A percentile compares a stretch with the other conserved stretches of the same genome.
Evolutionary conservation across 2,797 vertebrate genomes (phyloP).

Genomic region (Masticophis lateralis): DNA sequence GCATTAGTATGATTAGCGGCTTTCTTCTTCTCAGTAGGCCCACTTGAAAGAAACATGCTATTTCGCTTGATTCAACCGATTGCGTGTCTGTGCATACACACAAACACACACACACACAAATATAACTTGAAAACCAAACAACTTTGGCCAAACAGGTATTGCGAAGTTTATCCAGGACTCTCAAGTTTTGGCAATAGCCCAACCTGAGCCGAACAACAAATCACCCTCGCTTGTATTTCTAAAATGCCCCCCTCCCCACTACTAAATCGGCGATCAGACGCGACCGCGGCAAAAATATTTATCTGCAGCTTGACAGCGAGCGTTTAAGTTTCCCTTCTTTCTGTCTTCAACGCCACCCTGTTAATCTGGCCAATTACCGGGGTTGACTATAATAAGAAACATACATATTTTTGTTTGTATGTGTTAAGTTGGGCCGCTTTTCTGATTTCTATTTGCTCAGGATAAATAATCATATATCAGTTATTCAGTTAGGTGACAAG

Average conservation of each 20-base stretch:
- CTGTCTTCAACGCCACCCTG: slow-evolving; percentile 51
- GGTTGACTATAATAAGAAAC: slow-evolving; percentile 64
- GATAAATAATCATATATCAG: slow-evolving; percentile 83
- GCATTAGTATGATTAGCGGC: background rate
- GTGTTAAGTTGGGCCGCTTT: slow-evolving; percentile 76
- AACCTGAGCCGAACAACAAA: background rate
- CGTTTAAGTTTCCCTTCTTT: slow-evolving; percentile 34
- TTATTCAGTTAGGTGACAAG: slow-evolving; percentile 81
- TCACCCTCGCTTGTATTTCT: background rate
- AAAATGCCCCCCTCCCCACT: background rate
- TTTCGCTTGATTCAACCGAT: background rate
- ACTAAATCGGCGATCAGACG: slow-evolving; percentile 1
- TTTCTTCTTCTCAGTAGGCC: background rate
- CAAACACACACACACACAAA: background rate
- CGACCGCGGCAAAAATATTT: slow-evolving; percentile 21
- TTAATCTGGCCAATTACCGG: slow-evolving; percentile 69
- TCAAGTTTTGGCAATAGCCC: background rate
- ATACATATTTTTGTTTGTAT: slow-evolving; percentile 70
- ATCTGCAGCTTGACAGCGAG: background rate
- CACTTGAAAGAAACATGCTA: background rate
- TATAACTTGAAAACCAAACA: background rate
- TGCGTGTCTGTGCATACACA: background rate
- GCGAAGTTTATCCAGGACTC: background rate
- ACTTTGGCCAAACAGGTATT: background rate
- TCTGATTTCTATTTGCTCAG: slow-evolving; percentile 81